These are phyloP conservation scores for Synodontis membranacea DNA, from an alignment of 2,113 vertebrate genomes.

Conservation along the genomic window DNA sequence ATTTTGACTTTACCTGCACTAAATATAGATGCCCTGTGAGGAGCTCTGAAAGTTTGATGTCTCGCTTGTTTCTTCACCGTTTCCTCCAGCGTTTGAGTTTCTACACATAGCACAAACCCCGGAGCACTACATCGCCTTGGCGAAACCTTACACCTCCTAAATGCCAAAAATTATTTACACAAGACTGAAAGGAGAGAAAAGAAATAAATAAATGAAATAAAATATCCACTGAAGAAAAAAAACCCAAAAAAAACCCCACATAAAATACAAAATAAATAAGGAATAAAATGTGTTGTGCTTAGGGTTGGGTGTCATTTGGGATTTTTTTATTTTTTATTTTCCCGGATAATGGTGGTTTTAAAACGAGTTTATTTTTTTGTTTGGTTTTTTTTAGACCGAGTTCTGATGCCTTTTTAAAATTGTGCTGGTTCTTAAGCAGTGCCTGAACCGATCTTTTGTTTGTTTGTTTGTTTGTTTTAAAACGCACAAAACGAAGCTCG, in stretches of 20 bases:
- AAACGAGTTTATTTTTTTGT: no score
- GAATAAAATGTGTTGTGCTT: neutral
- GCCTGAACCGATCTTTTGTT: no score
- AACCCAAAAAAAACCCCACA: no score
- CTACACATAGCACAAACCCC: conserved; percentile 12
- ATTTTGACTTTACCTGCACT: conserved; percentile 15
- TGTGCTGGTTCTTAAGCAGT: no score
- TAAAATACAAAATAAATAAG: neutral
- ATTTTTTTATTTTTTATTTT: no score
- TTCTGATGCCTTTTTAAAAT: no score
- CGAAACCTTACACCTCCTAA: conserved; percentile 6
- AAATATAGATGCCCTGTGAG: conserved; percentile 14
- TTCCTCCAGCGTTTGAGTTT: conserved; percentile 10
- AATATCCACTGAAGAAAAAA: neutral
- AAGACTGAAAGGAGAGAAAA: neutral
- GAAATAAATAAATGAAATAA: neutral
- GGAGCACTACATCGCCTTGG: conserved; percentile 6
- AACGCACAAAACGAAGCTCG: no score
- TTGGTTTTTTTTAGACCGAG: no score
- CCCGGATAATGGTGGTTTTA: no score
- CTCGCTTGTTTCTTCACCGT: conserved; percentile 1
- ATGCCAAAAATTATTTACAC: conserved; percentile 28
- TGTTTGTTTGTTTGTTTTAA: no score
- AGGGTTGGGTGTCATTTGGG: no score
- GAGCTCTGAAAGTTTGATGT: conserved; percentile 17